A percentile compares a stretch with the other conserved stretches of the same genome.
Conservation (phyloP, 2,797 vertebrate species). For the Anabacerthia variegaticeps region DNA sequence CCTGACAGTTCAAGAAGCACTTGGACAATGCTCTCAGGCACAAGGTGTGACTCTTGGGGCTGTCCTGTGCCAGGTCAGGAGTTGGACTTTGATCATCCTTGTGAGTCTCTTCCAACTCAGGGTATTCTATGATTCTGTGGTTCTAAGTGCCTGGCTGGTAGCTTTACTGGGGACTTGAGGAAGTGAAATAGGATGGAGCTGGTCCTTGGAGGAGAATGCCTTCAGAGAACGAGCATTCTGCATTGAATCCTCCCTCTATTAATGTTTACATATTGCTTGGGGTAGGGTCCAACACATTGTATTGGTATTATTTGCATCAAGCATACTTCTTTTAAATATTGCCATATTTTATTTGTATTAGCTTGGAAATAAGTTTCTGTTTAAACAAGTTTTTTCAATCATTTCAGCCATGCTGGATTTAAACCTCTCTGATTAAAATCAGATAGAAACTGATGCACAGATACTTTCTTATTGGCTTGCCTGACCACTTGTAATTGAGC, state of each 20-base stretch:
- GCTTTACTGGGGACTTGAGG: neutral
- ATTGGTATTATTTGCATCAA: neutral
- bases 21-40: neutral
- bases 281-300: neutral
- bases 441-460: neutral
- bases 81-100: accelerated
- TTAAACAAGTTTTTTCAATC: neutral
- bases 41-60: neutral
- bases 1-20: neutral
- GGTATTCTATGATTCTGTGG: neutral
- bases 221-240: neutral
- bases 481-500: neutral
- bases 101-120: neutral
- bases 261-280: neutral
- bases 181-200: neutral
- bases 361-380: neutral
- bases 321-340: neutral
- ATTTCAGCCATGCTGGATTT: neutral
- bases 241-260: neutral
- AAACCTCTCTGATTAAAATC: neutral
- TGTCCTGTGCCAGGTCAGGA: neutral
- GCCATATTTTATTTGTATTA: neutral
- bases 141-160: neutral
- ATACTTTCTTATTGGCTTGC: neutral
- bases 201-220: neutral